phyloP scores from a whole-genome alignment of 2,888 invertebrate species.

The Poecilus cupreus region DNA sequence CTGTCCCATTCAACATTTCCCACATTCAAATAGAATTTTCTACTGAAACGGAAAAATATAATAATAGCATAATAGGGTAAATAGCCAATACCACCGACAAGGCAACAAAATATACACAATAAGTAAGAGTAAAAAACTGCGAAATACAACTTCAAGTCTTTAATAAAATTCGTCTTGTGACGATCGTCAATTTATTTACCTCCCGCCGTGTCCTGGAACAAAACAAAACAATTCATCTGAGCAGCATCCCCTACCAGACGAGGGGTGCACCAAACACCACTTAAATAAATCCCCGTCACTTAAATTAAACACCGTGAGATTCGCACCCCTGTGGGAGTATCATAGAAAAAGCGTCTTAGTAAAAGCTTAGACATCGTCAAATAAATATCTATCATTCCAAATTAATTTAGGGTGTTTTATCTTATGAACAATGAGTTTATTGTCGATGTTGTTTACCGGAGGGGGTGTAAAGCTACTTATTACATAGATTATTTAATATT shows the following conservation, averaged over 20 bases:
- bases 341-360: not conserved
- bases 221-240: constrained; percentile 19
- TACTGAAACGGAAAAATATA: too few relatives aligned
- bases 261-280: constrained; percentile 48
- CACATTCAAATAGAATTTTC: too few relatives aligned
- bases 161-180: constrained; percentile 12
- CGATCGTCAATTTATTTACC: constrained; percentile 24
- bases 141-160: not conserved
- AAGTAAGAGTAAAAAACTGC: not conserved
- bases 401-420: not conserved
- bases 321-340: constrained; percentile 13
- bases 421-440: not conserved
- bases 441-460: not conserved
- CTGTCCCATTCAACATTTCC: too few relatives aligned
- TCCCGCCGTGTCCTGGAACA: not conserved
- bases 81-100: too few relatives aligned
- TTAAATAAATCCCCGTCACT: constrained; percentile 52
- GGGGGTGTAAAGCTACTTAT: too few relatives aligned
- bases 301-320: constrained; percentile 37
- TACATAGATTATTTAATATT: too few relatives aligned
- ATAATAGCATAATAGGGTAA: too few relatives aligned
- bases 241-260: not conserved
- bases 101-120: too few relatives aligned
- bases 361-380: not conserved
- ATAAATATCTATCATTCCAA: not conserved